phyloP scores from a whole-genome alignment of 2,113 vertebrate genomes.

The pig (Sus scrofa) region T2T-Sscrofa CM000827.6:64654001-64654500 shows the following conservation, averaged over 20 bases:
- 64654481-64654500: background rate
- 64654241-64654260: background rate
- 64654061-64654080: background rate
- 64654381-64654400: background rate
- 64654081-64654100: background rate
- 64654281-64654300: background rate
- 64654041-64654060: background rate
- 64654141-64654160: background rate
- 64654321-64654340: background rate
- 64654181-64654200: background rate
- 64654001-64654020: background rate
- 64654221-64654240: background rate
- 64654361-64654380: background rate
- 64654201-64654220: constrained; percentile 6
- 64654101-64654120: background rate
- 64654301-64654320: background rate
- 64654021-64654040: background rate
- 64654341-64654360: background rate
- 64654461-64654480: background rate
- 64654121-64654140: background rate
- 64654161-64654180: background rate
- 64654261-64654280: background rate
- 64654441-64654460: background rate
- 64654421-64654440: background rate
- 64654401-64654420: background rate